These are phyloP conservation scores for Zingel zingel DNA, from an alignment of 2,113 vertebrate genomes.

Conservation along the genomic window DNA sequence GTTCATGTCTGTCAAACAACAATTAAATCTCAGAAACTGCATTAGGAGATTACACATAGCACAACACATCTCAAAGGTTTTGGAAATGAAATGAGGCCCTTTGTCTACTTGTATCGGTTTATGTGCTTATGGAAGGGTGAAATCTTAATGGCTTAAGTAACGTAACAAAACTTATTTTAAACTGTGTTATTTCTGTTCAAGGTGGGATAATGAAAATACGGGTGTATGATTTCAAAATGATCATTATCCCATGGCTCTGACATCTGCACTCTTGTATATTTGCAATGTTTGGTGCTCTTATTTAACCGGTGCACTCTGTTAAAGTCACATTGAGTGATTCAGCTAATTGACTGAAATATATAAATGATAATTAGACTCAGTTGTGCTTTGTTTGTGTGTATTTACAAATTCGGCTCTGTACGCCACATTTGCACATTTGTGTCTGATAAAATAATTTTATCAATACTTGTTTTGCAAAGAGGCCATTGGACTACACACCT, in stretches of 20 bases:
- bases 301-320: not conserved
- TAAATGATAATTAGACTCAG: not conserved
- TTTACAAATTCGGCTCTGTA: not conserved
- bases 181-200: not conserved
- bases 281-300: too few species aligned
- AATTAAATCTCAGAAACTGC: not conserved
- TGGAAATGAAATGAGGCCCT: not conserved
- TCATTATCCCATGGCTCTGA: not conserved
- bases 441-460: not conserved
- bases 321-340: not conserved
- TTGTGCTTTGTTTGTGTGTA: not conserved
- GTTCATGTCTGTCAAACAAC: too few species aligned
- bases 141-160: too few species aligned
- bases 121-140: not conserved
- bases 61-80: not conserved
- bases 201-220: not conserved
- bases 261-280: not conserved
- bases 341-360: conserved; percentile 4
- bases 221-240: not conserved
- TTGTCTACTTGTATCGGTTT: too few species aligned
- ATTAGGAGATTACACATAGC: not conserved
- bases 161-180: not conserved
- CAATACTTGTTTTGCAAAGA: not conserved
- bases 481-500: not conserved
- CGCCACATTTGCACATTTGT: not conserved